phyloP scores from a whole-genome alignment of 1,140 invertebrate species.

The Ganaspis sp. region DNA sequence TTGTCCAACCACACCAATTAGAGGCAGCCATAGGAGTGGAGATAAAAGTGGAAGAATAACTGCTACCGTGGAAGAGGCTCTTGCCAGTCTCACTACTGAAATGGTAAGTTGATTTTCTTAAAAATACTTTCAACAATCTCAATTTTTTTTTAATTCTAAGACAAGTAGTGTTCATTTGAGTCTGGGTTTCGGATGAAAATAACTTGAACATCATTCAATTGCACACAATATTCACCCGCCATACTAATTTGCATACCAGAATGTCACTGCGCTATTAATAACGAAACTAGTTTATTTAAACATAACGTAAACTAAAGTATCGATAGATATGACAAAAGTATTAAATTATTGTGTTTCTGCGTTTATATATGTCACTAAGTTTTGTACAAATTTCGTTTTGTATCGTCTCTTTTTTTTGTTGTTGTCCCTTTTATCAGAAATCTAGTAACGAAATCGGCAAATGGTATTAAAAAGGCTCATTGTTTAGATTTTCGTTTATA shows the following conservation, averaged over 20 bases:
- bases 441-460: conserved; percentile 9
- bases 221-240: not conserved
- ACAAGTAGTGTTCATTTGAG: conserved; percentile 7
- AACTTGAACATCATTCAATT: not conserved
- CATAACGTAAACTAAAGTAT: not conserved
- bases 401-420: not conserved
- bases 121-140: conserved; percentile 35
- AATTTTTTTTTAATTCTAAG: conserved; percentile 16
- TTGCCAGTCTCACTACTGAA: conserved; percentile 87
- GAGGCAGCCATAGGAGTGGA: conserved; percentile 65
- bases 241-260: not conserved
- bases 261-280: conserved; percentile 10
- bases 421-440: not conserved
- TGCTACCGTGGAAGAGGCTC: conserved; percentile 81
- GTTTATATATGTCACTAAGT: not conserved
- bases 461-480: conserved; percentile 11
- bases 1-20: conserved; percentile 78
- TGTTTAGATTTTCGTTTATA: too few species aligned
- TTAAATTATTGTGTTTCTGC: not conserved
- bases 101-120: conserved; percentile 80
- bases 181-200: not conserved
- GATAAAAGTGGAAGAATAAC: conserved; percentile 64
- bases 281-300: not conserved
- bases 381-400: too few species aligned
- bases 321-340: not conserved